Evolutionary conservation across 2,113 vertebrate genomes (phyloP), one percentile per base, ranked within the genome.

Genomic region (Pteruthius melanotis): DNA sequence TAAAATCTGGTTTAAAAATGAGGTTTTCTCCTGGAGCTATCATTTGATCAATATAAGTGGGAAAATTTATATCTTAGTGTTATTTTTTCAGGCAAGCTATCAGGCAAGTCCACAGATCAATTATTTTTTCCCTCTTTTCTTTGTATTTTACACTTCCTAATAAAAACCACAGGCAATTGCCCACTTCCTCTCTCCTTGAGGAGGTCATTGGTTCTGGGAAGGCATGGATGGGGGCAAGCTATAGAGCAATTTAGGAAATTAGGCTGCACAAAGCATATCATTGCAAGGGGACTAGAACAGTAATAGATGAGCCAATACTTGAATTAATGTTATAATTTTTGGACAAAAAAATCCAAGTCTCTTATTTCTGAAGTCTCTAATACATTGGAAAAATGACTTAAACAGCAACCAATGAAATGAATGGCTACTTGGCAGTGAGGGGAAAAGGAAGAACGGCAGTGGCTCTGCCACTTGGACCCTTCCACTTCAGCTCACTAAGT

Each of bases 301-400:
- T 15, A 69, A 18, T 9, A 42, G 45, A 45, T 65, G 33, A 95
- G n/a, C 24, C 66, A 69, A 18, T 60, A 76, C 13, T 28, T 76
- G 64, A 70, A 35, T 47, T 13, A 5, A 22, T 76, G 13, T 37
- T 22, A 6, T 60, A 53, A 60, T 65, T 70, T 77, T 56, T 37
- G 26, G 27, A 14, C 10, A 28, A 21, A 61, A 40, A 13, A 4
- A 0, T 2, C 2, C 15, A 76, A 10, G 12, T 83, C 0, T 0
- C 30, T 77, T 60, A 21, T 26, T 83, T 24, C 33, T 54, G 30
- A 77, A 50, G 13, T 42, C 26, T 82, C 27, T 23, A 84, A 81
- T 28, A 37, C 11, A 20, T 37, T 59, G 35, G 60, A 56, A 93
- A 92, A 68, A 26, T 31, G 14, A 52, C 37, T 89, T 74, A n/a